Evolutionary conservation across 2,797 vertebrate genomes (phyloP).

Genomic region (Aldrovandia affinis): DNA sequence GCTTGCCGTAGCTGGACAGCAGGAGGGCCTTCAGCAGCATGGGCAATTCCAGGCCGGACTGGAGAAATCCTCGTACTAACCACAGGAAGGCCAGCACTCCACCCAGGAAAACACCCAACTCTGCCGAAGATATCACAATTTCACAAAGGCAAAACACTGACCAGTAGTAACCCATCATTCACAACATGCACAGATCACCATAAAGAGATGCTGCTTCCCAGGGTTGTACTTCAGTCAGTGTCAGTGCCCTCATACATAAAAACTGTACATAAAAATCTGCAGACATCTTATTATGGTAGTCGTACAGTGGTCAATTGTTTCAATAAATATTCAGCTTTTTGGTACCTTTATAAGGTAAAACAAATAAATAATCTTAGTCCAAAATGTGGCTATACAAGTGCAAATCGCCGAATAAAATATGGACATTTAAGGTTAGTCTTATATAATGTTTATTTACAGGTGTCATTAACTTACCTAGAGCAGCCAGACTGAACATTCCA

Average conservation of each 20-base stretch:
- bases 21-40: slow-evolving; percentile 87
- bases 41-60: slow-evolving; percentile 60
- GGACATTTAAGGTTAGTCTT: not conserved
- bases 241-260: not conserved
- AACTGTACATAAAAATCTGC: not conserved
- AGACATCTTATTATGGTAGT: not conserved
- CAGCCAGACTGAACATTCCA: slow-evolving; percentile 86
- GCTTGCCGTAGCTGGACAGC: slow-evolving; percentile 93
- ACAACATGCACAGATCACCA: not conserved
- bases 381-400: not conserved
- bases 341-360: not conserved
- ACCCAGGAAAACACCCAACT: slow-evolving; percentile 84
- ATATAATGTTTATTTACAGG: not conserved
- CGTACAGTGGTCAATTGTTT: not conserved
- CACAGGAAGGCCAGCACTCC: slow-evolving; percentile 83
- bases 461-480: slow-evolving; percentile 78
- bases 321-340: not conserved
- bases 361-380: not conserved
- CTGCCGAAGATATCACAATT: slow-evolving; percentile 62
- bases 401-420: not conserved
- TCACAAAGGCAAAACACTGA: not conserved
- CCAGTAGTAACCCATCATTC: not conserved
- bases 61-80: slow-evolving; percentile 61
- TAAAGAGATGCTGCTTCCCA: not conserved
- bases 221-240: not conserved